Evolutionary conservation across 1,140 invertebrate genomes (phyloP), one percentile per base, ranked within the genome.

Genomic region (Papilio machaon): DNA sequence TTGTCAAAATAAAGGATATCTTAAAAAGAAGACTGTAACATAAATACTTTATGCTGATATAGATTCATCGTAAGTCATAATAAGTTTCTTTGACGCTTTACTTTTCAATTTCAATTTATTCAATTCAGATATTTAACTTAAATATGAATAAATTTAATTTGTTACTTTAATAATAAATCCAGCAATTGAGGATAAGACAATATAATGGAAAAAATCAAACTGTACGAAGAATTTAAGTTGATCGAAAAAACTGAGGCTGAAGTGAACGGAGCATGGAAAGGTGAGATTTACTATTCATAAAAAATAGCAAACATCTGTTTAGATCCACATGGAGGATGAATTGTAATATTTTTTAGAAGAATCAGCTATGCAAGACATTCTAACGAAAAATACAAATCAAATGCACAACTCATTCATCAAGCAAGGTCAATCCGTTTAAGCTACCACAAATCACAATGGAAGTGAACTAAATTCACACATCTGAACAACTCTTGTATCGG

Each of bases 231-330:
- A 83, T 91, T 86, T 79, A 90, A 87, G 80, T 84, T 94, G 17
- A 87, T 94, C 23, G 91, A 94, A 83, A 86, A 84, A 86, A 86
- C 74, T 75, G 92, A 92, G 82, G 80, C 80, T 35, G 89, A 91
- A 86, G 85, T 94, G 8, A 92, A 91, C 67, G 88, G 85, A 67
- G 87, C 85, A 35, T 94, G 92, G 92, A 92, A 92, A 91, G 92
- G 92, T 92, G 2, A 74, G 1, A 43, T 10, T 38, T 2, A 5
- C 6, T 38, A 43, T 43, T 43, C 38, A 43, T 43, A 43, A 43
- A 43, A 30, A 30, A 43, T 43, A 6, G 6, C 6, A 43, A 43
- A 43, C 38, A 43, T 2, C 1, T 43, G 38, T 43, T 43, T 43
- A 43, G 38, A 43, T 6, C 38, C 38, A 2, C 4, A 6, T 43